These are phyloP conservation scores for Sturmia bella DNA, from an alignment of 2,888 invertebrate genomes.

Conservation along the genomic window DNA sequence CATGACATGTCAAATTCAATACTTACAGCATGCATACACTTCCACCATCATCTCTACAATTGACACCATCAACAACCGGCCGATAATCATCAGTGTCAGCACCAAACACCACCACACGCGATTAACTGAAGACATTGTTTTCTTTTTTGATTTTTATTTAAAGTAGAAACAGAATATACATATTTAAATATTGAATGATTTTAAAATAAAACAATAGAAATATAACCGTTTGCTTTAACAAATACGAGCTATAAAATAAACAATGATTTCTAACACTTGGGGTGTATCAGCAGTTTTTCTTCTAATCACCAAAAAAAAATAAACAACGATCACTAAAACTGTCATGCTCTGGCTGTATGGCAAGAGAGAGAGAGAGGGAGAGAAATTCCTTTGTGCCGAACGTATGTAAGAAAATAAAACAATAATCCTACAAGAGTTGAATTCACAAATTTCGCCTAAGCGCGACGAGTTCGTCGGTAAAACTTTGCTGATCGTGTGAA, in stretches of 20 bases:
- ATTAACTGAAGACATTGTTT: conserved; percentile 59
- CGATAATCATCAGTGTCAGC: conserved; percentile 15
- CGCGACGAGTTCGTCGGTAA: too few relatives aligned
- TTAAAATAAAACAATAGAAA: conserved; percentile 32
- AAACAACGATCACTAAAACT: not conserved
- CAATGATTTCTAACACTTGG: conserved; percentile 63
- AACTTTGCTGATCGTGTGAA: too few relatives aligned
- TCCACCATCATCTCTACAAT: conserved; percentile 42
- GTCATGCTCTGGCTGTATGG: not conserved
- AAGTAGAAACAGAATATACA: conserved; percentile 35
- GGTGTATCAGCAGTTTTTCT: conserved; percentile 42
- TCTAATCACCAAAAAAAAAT: not conserved
- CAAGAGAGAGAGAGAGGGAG: too few relatives aligned
- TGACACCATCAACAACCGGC: conserved; percentile 36
- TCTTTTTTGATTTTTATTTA: not conserved
- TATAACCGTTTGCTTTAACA: conserved; percentile 30
- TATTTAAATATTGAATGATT: conserved; percentile 38
- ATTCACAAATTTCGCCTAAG: too few relatives aligned
- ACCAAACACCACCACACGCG: conserved; percentile 64
- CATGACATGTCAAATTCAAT: conserved; percentile 59
- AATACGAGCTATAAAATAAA: conserved; percentile 55
- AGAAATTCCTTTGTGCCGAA: too few relatives aligned
- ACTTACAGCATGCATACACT: conserved; percentile 25
- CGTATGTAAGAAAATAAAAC: too few relatives aligned
- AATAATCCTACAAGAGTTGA: too few relatives aligned